These are phyloP conservation scores for Clarias magur DNA, from an alignment of 2,113 vertebrate species.

Conservation along the genomic window DNA sequence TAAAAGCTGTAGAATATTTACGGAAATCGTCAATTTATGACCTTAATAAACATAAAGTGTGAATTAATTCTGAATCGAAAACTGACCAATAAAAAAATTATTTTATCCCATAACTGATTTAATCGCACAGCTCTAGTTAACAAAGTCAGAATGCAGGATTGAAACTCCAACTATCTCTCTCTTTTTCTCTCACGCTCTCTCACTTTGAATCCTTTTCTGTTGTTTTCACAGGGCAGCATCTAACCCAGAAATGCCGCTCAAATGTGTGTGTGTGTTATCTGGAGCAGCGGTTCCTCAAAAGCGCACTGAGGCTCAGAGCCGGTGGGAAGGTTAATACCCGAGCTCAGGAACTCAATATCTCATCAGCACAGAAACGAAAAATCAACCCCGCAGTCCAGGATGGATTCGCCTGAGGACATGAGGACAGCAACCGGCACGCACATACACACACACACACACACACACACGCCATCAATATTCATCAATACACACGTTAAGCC, in stretches of 20 bases:
- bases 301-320: not conserved
- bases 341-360: constrained; percentile 7
- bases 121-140: too few species aligned
- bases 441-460: not conserved
- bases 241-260: not conserved
- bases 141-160: not conserved
- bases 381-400: not conserved
- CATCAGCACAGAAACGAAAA: not conserved
- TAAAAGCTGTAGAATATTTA: too few species aligned
- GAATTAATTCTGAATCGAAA: too few species aligned
- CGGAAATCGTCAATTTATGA: too few species aligned
- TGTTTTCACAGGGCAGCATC: not conserved
- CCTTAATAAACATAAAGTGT: too few species aligned
- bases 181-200: not conserved
- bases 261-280: not conserved
- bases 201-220: not conserved
- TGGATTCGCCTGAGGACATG: not conserved
- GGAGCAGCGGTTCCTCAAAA: not conserved
- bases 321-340: not conserved
- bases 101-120: too few species aligned
- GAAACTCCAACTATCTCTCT: not conserved
- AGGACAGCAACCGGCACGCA: not conserved
- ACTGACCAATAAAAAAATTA: too few species aligned
- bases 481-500: not conserved
- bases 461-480: not conserved